Evolutionary conservation across 2,888 invertebrate genomes (phyloP).

Genomic region (Ornithoptera alexandrae): DNA sequence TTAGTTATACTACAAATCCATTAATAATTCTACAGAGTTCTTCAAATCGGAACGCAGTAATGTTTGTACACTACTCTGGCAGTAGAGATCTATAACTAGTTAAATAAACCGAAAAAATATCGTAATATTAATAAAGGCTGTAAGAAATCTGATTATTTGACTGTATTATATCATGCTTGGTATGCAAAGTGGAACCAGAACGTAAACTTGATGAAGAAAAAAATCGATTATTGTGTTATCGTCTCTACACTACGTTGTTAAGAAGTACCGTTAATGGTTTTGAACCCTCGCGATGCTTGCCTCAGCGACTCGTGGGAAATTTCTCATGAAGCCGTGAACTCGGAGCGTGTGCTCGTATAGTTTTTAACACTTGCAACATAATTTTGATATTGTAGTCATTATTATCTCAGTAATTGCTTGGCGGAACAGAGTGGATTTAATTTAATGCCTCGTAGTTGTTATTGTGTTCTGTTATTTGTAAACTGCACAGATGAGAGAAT

Average conservation of each 20-base stretch:
- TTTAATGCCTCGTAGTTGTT: conserved; percentile 13
- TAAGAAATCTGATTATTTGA: too few species aligned
- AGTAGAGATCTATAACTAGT: too few species aligned
- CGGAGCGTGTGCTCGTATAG: conserved; percentile 33
- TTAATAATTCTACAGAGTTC: too few species aligned
- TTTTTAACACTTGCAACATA: conserved; percentile 36
- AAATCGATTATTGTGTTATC: neutral
- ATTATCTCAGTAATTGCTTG: conserved; percentile 27
- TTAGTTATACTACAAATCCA: too few species aligned
- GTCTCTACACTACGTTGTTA: neutral
- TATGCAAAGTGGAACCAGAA: too few species aligned
- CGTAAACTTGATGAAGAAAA: neutral
- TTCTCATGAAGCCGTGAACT: conserved; percentile 39
- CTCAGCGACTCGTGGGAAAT: conserved; percentile 37
- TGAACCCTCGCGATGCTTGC: conserved; percentile 23
- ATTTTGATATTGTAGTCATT: conserved; percentile 39
- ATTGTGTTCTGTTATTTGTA: neutral
- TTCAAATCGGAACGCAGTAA: too few species aligned
- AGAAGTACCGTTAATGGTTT: conserved; percentile 22
- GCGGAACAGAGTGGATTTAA: conserved; percentile 29
- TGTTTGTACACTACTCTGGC: too few species aligned
- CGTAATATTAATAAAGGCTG: too few species aligned
- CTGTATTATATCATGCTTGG: too few species aligned
- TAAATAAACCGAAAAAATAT: too few species aligned
- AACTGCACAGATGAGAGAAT: neutral